Base-by-base conservation (phyloP, 2,113 vertebrate genomes). In the Ellobius talpinus region DNA sequence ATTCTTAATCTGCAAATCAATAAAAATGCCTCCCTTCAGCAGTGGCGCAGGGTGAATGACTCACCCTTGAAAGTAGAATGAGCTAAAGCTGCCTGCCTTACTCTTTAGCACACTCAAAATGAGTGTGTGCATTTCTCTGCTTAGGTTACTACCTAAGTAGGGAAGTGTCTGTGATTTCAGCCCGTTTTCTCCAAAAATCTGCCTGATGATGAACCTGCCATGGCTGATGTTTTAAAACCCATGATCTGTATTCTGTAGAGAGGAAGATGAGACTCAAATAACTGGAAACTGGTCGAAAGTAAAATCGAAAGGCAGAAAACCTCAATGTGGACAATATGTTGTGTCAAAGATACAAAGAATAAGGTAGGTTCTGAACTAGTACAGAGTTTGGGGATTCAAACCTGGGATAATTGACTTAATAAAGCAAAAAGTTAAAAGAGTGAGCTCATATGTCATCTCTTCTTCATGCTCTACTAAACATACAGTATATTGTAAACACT, bases 1-100 rank as follows among this genome's bases (percentile, higher is more conserved):
- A 98, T 98, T 96, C 92, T 98, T 98, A 98, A 97, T 98, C 98
- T 97, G 89, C 97, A 97, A 98, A 98, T 98, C 98, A 98, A 98
- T 98, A 98, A 84, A 98, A 97, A 97, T 97, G 88, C 97, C 98
- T 97, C 96, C 93, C 70, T 98, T 96, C 96, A 95, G 87, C 92
- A 73, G 63, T 94, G 70, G 72, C 72, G 97, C 74, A 91, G 95
- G 95, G 94, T 94, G 98, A 98, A 94, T 98, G 96, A 97, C 96
- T 93, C 96, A 97, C 82, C 97, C 97, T 97, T 97, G 92, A 97
- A 96, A 97, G 90, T 36, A 94, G 39, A 97, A 39, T 84, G 73
- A 97, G 96, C 79, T 94, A 90, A 95, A 90, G 76, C 7, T 93
- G 45, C 33, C 94, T 58, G 36, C 95, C 50, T 97, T 90, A 17